Percentiles rank a stretch among this genome's conserved stretches.
Evolutionary conservation across 2,888 invertebrate genomes (phyloP).

Genomic region (Rhagophthalmus giganteus): DNA sequence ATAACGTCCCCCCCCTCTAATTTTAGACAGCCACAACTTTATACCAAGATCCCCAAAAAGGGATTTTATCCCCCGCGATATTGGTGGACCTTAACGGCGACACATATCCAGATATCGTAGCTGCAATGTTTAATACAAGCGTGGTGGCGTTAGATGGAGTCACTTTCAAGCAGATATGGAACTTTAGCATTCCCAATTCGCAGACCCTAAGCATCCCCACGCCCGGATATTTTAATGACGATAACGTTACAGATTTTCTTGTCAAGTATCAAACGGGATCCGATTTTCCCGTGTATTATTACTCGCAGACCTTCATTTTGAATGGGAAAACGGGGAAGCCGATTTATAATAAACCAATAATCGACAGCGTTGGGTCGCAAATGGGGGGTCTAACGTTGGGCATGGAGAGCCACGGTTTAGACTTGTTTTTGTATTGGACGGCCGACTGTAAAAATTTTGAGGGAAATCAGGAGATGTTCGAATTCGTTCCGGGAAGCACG

Average conservation of each 20-base stretch:
- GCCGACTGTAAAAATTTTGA: conserved; percentile 63
- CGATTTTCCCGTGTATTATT: conserved; percentile 74
- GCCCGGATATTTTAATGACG: conserved; percentile 77
- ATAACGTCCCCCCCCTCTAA: too few relatives aligned
- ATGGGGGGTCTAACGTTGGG: conserved; percentile 63
- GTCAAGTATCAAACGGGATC: conserved; percentile 70
- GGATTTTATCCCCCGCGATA: conserved; percentile 68
- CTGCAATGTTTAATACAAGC: conserved; percentile 72
- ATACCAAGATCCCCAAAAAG: conserved; percentile 64
- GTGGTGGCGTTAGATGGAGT: conserved; percentile 73
- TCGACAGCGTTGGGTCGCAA: conserved; percentile 65
- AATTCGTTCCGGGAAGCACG: conserved; percentile 54
- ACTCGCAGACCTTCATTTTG: conserved; percentile 64
- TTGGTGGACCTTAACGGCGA: conserved; percentile 74
- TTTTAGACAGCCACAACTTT: conserved; percentile 59
- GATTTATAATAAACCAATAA: conserved; percentile 60
- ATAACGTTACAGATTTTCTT: conserved; percentile 76
- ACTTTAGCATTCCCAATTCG: conserved; percentile 65
- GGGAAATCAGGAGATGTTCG: conserved; percentile 58
- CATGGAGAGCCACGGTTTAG: conserved; percentile 68
- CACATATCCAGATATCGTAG: conserved; percentile 70
- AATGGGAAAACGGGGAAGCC: conserved; percentile 66
- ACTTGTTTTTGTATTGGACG: conserved; percentile 78
- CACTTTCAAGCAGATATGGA: conserved; percentile 72
- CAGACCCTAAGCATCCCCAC: conserved; percentile 77